Base-by-base conservation (phyloP, 2,113 vertebrate species). In the Hassar affinis region DNA sequence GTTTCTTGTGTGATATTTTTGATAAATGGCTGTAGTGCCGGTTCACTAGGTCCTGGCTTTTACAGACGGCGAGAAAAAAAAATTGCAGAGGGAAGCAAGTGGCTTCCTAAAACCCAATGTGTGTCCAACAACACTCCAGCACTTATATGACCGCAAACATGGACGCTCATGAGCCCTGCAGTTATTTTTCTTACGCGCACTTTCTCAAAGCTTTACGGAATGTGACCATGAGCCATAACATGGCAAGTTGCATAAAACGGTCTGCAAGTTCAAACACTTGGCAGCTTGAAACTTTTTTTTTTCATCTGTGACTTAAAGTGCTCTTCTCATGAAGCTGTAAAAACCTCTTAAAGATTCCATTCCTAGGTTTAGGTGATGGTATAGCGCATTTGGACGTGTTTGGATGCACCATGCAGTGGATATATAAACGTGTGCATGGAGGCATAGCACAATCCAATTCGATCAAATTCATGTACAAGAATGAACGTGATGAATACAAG, bases 151-250 rank as follows among this genome's bases (percentile, higher is more conserved):
- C 54, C 66, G 22, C 72, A 84, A 83, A 81, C 52, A 57, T 18
- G 22, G 54, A 61, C 17, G 42, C 69, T 76, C 68, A 80, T 79
- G 71, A 72, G 38, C 9, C 71, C 22, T 15, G 54, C 47, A 51
- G 56, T 72, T 77, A 68, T 56, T 57, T 57, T 52, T 71, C 35
- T 56, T 80, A 20, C 15, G n/a, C 52, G 74, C 82, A 86, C 66
- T 68, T 57, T 64, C 62, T 56, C 35, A 47, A 78, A 35, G 9
- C 35, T 27, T 35, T 59, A 79, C 78, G 33, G 10, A 25, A 62
- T 83, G 56, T 35, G 57, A 79, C 54, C 6, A 1, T 20, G 25
- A 78, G 54, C 54, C 75, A 49, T 79, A 45, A 45, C 54, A 62
- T 74, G 72, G 82, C 54, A 80, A 69, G 38, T 68, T 52, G 7